A percentile compares a stretch with the other conserved stretches of the same genome.
Conservation (phyloP, 2,888 invertebrate genomes). For the Trichopria drosophilae region DNA sequence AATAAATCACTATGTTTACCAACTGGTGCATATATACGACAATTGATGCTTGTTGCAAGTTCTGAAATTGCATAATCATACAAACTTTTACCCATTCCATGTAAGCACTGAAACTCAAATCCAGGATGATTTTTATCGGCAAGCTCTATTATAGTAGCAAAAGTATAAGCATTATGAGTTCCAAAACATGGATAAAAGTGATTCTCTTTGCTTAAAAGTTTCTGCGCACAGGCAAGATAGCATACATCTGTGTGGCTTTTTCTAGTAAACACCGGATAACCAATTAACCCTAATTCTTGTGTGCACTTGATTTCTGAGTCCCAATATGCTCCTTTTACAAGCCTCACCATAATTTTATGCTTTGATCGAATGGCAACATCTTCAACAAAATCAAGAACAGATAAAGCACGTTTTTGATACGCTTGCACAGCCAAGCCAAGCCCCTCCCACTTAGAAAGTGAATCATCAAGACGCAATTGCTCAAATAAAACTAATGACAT, state of each 20-base stretch:
- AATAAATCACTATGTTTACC: slow-evolving; percentile 14
- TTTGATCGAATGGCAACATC: slow-evolving; percentile 10
- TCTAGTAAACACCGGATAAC: slow-evolving; percentile 14
- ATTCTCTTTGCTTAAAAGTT: slow-evolving; percentile 5
- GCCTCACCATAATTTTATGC: slow-evolving; percentile 13
- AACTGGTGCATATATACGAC: slow-evolving; percentile 15
- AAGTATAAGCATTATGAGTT: slow-evolving; percentile 17
- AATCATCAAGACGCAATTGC: slow-evolving; percentile 8
- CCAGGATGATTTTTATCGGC: slow-evolving; percentile 10
- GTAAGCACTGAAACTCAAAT: slow-evolving; percentile 17
- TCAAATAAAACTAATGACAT: slow-evolving; percentile 12
- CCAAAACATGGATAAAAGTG: slow-evolving; percentile 11
- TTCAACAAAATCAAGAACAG: slow-evolving; percentile 11
- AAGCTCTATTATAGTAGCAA: slow-evolving; percentile 13
- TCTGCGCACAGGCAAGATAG: slow-evolving; percentile 9
- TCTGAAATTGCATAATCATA: slow-evolving; percentile 11
- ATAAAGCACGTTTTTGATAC: slow-evolving; percentile 15
- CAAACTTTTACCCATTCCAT: slow-evolving; percentile 13
- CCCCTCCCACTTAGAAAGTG: slow-evolving; percentile 13
- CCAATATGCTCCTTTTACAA: slow-evolving; percentile 22
- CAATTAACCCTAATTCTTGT: slow-evolving; percentile 13
- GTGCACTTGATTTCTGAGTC: slow-evolving; percentile 15
- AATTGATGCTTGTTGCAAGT: slow-evolving; percentile 10
- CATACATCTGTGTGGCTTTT: slow-evolving; percentile 12
- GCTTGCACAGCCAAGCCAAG: slow-evolving; percentile 14